These are phyloP conservation scores for Psococerastis gibbosa DNA, from an alignment of 2,888 invertebrate genomes.

Conservation along the genomic window DNA sequence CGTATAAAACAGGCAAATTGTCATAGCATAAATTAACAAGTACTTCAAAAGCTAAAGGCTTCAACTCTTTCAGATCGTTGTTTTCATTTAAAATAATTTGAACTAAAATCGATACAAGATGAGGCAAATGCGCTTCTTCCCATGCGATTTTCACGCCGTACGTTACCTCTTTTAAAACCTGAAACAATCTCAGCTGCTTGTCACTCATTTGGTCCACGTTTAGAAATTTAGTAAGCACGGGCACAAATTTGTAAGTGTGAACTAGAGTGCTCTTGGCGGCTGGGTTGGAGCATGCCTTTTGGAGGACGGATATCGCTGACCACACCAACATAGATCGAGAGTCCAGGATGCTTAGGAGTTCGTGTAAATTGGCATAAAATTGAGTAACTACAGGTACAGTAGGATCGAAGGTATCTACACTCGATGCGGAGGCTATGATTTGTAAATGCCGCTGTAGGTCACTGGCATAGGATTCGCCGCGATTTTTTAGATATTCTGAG, in stretches of 20 bases:
- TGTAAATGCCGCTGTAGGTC: slow-evolving; percentile 24
- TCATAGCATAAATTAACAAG: slow-evolving; percentile 62
- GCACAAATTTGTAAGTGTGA: slow-evolving; percentile 50
- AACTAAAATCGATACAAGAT: slow-evolving; percentile 44
- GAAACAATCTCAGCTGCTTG: slow-evolving; percentile 40
- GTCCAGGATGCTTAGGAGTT: slow-evolving; percentile 38
- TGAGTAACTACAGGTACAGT: slow-evolving; percentile 40
- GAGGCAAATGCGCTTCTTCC: slow-evolving; percentile 56
- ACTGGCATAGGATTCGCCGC: slow-evolving; percentile 4
- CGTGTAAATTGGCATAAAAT: slow-evolving; percentile 45
- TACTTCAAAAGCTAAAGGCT: slow-evolving; percentile 40
- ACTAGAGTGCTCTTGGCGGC: slow-evolving; percentile 41
- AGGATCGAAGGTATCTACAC: slow-evolving; percentile 45
- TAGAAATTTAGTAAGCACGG: slow-evolving; percentile 39
- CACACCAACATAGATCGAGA: slow-evolving; percentile 38
- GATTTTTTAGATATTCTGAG: slow-evolving; percentile 2
- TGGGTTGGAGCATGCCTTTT: slow-evolving; percentile 39
- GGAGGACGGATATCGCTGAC: slow-evolving; percentile 44
- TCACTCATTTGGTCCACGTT: slow-evolving; percentile 39
- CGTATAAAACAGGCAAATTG: slow-evolving; percentile 53
- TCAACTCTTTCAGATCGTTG: slow-evolving; percentile 30
- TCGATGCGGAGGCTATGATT: slow-evolving; percentile 42
- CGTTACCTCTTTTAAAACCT: slow-evolving; percentile 51
- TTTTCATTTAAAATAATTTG: slow-evolving; percentile 40
- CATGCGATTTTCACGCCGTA: slow-evolving; percentile 61